A percentile compares a stretch with the other conserved stretches of the same genome.
Evolutionary conservation across 1,140 invertebrate species (phyloP).

Genomic region (Oreohelix idahoensis): DNA sequence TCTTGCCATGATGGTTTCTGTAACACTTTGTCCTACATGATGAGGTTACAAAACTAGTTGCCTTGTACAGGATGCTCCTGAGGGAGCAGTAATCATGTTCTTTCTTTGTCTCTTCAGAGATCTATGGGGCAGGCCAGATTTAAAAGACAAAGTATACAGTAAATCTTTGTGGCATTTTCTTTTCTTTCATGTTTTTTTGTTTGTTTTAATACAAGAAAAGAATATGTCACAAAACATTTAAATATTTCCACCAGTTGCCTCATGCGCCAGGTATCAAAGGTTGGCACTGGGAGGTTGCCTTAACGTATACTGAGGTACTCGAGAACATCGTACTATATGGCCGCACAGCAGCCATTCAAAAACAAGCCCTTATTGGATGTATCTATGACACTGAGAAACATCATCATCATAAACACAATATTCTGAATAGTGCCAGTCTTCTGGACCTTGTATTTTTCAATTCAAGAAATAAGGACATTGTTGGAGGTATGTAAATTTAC

Average conservation of each 20-base stretch:
- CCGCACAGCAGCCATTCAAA: slow-evolving; percentile 64
- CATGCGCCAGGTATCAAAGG: slow-evolving; percentile 65
- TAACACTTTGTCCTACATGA: too few relatives aligned
- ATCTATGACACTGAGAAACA: slow-evolving; percentile 44
- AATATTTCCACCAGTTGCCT: slow-evolving; percentile 42
- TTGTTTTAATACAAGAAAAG: too few relatives aligned
- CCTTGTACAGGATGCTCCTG: too few relatives aligned
- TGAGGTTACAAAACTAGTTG: too few relatives aligned
- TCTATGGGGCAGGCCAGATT: too few relatives aligned
- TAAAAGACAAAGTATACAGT: too few relatives aligned
- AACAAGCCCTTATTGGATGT: slow-evolving; percentile 58
- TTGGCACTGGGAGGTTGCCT: slow-evolving; percentile 72
- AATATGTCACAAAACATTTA: too few relatives aligned
- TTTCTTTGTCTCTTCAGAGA: too few relatives aligned
- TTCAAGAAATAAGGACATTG: slow-evolving; percentile 52
- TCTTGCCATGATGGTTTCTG: too few relatives aligned
- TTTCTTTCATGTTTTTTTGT: too few relatives aligned
- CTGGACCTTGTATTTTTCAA: slow-evolving; percentile 68
- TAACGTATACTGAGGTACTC: slow-evolving; percentile 68
- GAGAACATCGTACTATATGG: slow-evolving; percentile 68
- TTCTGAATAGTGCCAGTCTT: slow-evolving; percentile 61
- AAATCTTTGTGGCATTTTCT: too few relatives aligned
- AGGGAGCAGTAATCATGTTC: too few relatives aligned
- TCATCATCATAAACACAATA: background rate
- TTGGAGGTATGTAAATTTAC: slow-evolving; percentile 57